A percentile compares a stretch with the other conserved stretches of the same genome.
phyloP scores from a whole-genome alignment of 2,797 vertebrate genomes.

The Danio jaintianensis region DNA sequence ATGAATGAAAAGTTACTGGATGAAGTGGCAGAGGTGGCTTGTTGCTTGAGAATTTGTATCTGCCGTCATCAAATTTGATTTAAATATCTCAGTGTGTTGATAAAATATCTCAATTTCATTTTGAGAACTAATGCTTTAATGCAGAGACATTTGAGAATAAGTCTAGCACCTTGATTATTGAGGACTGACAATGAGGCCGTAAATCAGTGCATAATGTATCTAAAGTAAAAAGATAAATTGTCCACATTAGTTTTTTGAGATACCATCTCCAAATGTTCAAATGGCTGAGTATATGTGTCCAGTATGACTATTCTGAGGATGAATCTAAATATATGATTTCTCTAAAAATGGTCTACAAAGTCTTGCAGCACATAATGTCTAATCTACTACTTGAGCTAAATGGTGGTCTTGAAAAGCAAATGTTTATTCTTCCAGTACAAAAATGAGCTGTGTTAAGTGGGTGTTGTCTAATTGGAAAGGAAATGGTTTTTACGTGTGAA shows the following conservation, averaged over 20 bases:
- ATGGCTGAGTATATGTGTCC: neutral
- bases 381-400: neutral
- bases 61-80: no score
- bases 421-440: neutral
- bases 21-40: no score
- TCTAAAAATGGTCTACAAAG: slow-evolving; percentile 14
- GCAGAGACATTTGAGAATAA: no score
- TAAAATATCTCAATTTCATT: no score
- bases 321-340: neutral
- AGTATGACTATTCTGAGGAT: neutral
- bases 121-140: no score
- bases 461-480: slow-evolving; percentile 35
- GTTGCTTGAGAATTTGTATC: no score
- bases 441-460: neutral
- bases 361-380: neutral
- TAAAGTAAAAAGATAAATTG: no score
- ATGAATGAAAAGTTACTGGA: no score
- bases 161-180: no score
- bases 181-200: no score
- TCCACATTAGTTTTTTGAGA: neutral
- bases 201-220: no score
- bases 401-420: neutral
- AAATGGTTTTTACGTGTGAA: slow-evolving; percentile 29
- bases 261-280: neutral
- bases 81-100: no score